Evolutionary conservation across 2,797 vertebrate genomes (phyloP).

Genomic region (Acestrorhynchus altus): DNA sequence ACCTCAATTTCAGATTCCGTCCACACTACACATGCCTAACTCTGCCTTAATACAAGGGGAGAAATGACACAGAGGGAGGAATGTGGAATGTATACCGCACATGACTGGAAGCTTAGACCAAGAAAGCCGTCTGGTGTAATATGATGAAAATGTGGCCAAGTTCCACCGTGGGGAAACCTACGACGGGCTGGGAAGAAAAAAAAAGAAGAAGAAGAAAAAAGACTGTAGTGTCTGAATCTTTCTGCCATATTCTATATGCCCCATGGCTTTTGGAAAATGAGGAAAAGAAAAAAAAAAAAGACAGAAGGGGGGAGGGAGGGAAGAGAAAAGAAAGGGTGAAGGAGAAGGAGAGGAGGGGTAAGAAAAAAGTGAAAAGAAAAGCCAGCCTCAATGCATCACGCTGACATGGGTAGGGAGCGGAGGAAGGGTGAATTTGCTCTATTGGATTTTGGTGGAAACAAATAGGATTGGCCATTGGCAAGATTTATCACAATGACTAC

Average conservation of each 20-base stretch:
- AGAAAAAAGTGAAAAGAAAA: slow-evolving; percentile 50
- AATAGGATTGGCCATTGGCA: slow-evolving; percentile 69
- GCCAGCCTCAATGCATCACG: slow-evolving; percentile 52
- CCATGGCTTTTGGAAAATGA: slow-evolving; percentile 51
- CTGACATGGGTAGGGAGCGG: slow-evolving; percentile 33
- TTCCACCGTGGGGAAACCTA: slow-evolving; percentile 25
- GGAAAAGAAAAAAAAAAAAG: too few relatives aligned
- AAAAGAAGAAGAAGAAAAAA: slow-evolving; percentile 38
- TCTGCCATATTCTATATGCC: slow-evolving; percentile 52
- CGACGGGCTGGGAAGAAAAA: slow-evolving; percentile 21
- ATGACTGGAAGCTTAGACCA: slow-evolving; percentile 40
- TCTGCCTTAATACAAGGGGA: slow-evolving; percentile 11
- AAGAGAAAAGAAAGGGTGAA: slow-evolving; percentile 6
- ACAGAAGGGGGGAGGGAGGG: slow-evolving; percentile 10
- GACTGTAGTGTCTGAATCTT: slow-evolving; percentile 48
- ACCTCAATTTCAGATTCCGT: not conserved
- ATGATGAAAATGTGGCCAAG: slow-evolving; percentile 50
- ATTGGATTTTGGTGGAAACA: slow-evolving; percentile 72
- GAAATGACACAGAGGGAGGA: slow-evolving; percentile 42
- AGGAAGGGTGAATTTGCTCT: slow-evolving; percentile 61
- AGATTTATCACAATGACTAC: slow-evolving; percentile 65
- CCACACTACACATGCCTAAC: not conserved
- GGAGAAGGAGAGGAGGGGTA: slow-evolving; percentile 27
- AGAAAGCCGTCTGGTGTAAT: slow-evolving; percentile 39
- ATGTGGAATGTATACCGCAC: slow-evolving; percentile 34